Evolutionary conservation across 2,113 vertebrate species (phyloP), one percentile per base, ranked within the genome.

Genomic region (Ardeotis arabs): DNA sequence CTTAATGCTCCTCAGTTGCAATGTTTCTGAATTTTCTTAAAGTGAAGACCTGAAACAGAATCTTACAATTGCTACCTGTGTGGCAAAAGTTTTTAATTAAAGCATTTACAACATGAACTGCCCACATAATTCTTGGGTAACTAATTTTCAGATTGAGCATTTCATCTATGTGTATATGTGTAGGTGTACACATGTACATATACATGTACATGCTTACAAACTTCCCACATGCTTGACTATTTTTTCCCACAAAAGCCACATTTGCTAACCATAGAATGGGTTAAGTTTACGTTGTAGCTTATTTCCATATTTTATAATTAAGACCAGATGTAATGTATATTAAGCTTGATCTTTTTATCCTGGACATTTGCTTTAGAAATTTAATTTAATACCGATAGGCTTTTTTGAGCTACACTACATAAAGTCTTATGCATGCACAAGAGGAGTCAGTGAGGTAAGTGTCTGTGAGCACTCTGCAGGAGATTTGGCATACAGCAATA

Each of bases 361-460:
- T 72, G 35, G 79, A 81, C 35, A 66, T 78, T 84, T 77, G 58
- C 64, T 84, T 84, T 92, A 84, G 19, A 86, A 96, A 89, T 76
- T 62, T 87, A 87, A 58, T 88, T 70, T 75, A 87, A 72, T 78
- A 75, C 44, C 75, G 73, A 72, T 63, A 78, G 0, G 5, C 8
- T 78, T 93, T 93, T 95, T 88, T 89, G 90, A 84, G 68, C 68
- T 68, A 49, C 16, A 4, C 64, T 84, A 35, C 1, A 2, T 67
- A 44, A 88, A 88, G 17, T 84, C 35, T 64, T 68, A 75, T 9
- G 58, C 49, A 75, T 45, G 69, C 66, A 72, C 60, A 60, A 63
- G 69, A 68, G 77, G 84, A 95, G 92, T 95, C 92, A 89, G 63
- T 88, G 92, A 92, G 70, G 80, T 93, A 73, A 92, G 44, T 31